Evolutionary conservation across 2,113 vertebrate genomes (phyloP), one percentile per base, ranked within the genome.

Genomic region (Notothenia coriiceps): DNA sequence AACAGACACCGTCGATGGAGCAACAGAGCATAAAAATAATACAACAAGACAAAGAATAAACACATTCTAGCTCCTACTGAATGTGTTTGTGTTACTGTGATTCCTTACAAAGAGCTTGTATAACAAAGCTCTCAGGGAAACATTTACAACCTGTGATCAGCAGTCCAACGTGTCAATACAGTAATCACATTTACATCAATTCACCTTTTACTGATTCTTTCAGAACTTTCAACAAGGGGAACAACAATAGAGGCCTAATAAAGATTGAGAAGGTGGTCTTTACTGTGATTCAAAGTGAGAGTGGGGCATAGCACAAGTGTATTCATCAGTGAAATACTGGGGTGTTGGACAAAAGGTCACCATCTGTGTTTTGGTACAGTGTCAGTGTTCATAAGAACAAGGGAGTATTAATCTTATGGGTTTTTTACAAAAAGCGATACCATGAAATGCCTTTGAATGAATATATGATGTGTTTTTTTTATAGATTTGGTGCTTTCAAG

Each of bases 241-340:
- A 17, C 50, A 65, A 82, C 74, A 85, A 84, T 80, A 69, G 72
- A 52, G 13, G 35, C 59, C 74, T 74, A 79, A 82, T 88, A 59
- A 72, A 76, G 67, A 60, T 49, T 25, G 66, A 70, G 56, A 86
- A 72, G 22, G 64, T 40, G 44, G 68, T 82, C 18, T 72, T 80
- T 73, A 68, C 29, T 29, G 29, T 29, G 29, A 29, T 29, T 29
- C 29, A 56, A 61, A 66, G 76, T 35, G 50, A 80, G 57, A 66
- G 5, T 52, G 44, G 59, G 50, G 71, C 46, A 73, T 55, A 55
- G 49, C 63, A 50, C 5, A 6, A 54, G 49, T 61, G 44, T 52
- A 70, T 82, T 77, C 70, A 33, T 72, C 55, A 40, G 50, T 49
- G 60, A 71, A 85, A 77, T 61, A 57, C 13, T 12, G n/a, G 50